Evolutionary conservation across 1,140 invertebrate genomes (phyloP), one percentile per base, ranked within the genome.

Genomic region (Agrypnia vestita): DNA sequence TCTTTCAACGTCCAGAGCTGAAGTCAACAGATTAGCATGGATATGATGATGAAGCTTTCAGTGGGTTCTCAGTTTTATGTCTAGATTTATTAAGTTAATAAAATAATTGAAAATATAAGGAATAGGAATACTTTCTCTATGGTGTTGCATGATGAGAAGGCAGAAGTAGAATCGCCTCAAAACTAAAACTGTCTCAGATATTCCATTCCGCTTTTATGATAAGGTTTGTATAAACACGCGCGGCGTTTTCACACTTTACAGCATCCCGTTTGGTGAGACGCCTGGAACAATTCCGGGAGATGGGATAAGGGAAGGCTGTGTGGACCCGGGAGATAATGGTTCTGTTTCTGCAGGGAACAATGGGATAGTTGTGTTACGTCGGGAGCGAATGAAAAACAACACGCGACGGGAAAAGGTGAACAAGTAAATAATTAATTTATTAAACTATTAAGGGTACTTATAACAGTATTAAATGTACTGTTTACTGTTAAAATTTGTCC

Each of bases 131-230:
- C 59, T 25, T 62, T 62, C 21, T 62, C 8, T 8, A 15, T n/a
- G 3, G 12, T 47, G n/a, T 47, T 47, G 43, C 15, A 12, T 43
- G 25, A 21, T 9, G 10, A 46, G 71, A 73, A 73, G 19, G 49
- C 25, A 64, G 46, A 59, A 44, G n/a, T 43, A 43, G 73, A 21
- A 11, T 44, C 8, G 74, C 59, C 15, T 10, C 9, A 19, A 64
- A 64, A 76, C 44, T 62, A 51, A 78, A 79, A 82, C 77, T 79
- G 80, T 79, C 80, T 73, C 75, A 56, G 73, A 62, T 77, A 82
- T 82, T 82, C 80, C 80, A 78, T 81, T 35, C 71, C 64, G 72
- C 80, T 49, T 81, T 82, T 82, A 82, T 82, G 80, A 82, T 74
- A 75, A 76, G 80, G 72, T 76, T 76, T 76, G 77, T 79, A 79